Evolutionary conservation across 2,113 vertebrate species (phyloP), one percentile per base, ranked within the genome.

Genomic region (Seriola aureovittata): DNA sequence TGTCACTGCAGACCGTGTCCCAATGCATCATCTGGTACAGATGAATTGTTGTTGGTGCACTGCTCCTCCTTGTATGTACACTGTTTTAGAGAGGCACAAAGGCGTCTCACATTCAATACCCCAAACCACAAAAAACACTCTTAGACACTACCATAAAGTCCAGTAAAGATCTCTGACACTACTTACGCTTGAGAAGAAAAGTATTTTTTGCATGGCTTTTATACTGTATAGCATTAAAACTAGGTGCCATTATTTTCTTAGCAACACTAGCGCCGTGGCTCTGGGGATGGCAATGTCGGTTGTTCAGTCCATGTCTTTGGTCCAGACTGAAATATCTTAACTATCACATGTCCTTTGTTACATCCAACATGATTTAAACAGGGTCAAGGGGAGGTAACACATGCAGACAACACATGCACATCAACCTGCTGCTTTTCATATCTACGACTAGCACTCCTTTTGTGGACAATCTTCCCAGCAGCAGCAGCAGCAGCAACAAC

Each of bases 1-100:
- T 70, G 58, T 84, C 52, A 25, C 68, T 23, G 29, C 76, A 76
- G 52, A 50, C 52, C 12, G 25, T 34, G 62, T 71, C 32, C 60
- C 65, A 32, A 50, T 82, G 55, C 70, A 76, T 71, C 87, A 79
- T 83, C 40, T 12, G 36, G n/a, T 76, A 57, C 63, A 64, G 78
- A 78, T 57, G 64, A 78, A 60, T 64, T 70, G 46, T 38, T 48
- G 44, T 54, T 32, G 58, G 17, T 42, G 36, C 63, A 14, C 48
- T 44, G 36, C 5, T 48, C 34, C 38, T 59, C 9, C n/a, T n/a
- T 72, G 46, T 75, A 17, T 55, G 57, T 48, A 52, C 7, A 73
- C 58, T 11, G 4, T 67, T 64, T 5, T 48, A 38, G 6, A 12
- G 17, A n/a, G 50, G 54, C 29, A 50, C 54, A 71, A 58, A 13